Conservation (phyloP, 2,888 invertebrate species). For the Spodoptera picta region DNA sequence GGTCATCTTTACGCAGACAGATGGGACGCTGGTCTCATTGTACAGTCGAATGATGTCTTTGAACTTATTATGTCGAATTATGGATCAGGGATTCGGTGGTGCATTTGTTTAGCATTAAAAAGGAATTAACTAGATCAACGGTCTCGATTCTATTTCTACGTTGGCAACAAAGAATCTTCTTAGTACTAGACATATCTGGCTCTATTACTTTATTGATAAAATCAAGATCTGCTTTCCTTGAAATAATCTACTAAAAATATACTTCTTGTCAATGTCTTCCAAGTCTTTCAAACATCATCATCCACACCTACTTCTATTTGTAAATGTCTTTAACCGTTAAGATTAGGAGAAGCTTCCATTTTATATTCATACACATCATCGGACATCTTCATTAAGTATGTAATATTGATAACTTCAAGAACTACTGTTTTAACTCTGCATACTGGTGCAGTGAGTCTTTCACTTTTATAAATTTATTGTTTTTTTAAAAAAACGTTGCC, state of each 20-base stretch:
- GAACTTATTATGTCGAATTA: conserved; percentile 19
- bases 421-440: conserved; percentile 28
- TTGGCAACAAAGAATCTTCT: not conserved
- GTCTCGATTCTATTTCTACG: not conserved
- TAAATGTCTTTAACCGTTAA: no score
- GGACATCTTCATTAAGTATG: conserved; percentile 3
- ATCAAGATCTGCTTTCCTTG: no score
- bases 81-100: conserved; percentile 1
- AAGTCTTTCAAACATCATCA: no score
- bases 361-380: conserved; percentile 2
- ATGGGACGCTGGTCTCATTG: conserved; percentile 32
- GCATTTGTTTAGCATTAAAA: conserved; percentile 17
- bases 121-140: not conserved
- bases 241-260: no score
- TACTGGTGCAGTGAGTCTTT: conserved; percentile 38
- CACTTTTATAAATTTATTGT: conserved; percentile 52
- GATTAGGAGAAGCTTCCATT: no score
- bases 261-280: no score
- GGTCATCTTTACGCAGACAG: conserved; percentile 42
- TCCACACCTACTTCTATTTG: no score
- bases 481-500: no score
- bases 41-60: conserved; percentile 39
- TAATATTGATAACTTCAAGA: conserved; percentile 29
- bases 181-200: not conserved
- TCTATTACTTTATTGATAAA: no score